These are phyloP conservation scores for Tholera decimalis DNA, from an alignment of 2,888 invertebrate species.

Conservation along the genomic window DNA sequence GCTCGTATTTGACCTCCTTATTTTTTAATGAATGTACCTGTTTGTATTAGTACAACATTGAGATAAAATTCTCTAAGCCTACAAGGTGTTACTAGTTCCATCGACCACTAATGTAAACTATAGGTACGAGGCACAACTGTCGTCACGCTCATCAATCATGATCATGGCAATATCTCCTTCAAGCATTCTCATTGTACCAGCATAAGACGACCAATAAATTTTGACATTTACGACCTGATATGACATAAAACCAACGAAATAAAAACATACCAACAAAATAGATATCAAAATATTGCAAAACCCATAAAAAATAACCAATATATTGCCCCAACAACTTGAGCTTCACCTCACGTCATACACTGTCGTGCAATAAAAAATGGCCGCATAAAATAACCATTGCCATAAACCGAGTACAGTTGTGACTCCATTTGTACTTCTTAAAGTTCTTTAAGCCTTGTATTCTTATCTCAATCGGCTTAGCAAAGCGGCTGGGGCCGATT, in stretches of 20 bases:
- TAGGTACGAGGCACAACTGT: not conserved
- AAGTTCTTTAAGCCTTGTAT: constrained; percentile 65
- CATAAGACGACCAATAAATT: not conserved
- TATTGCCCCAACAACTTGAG: constrained; percentile 59
- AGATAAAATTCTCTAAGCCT: not conserved
- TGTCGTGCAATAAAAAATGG: constrained; percentile 70
- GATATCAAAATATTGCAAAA: constrained; percentile 51
- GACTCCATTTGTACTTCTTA: constrained; percentile 75
- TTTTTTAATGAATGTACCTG: too few relatives aligned
- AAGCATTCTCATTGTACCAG: not conserved
- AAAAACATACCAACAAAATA: constrained; percentile 32
- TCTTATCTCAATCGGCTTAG: constrained; percentile 69
- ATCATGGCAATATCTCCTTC: constrained; percentile 12
- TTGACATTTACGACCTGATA: constrained; percentile 23
- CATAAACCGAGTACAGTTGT: constrained; percentile 74
- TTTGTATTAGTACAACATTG: not conserved
- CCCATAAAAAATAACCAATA: constrained; percentile 54
- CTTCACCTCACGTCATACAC: constrained; percentile 61
- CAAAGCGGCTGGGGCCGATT: constrained; percentile 62
- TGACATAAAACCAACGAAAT: constrained; percentile 31
- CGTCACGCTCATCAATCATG: constrained; percentile 28
- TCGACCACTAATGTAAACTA: not conserved
- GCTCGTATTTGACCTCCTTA: too few relatives aligned
- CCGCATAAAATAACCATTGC: constrained; percentile 76
- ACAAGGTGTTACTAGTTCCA: not conserved